Base-by-base conservation (phyloP, 2,797 vertebrate species). In the Amazona finschi region DNA sequence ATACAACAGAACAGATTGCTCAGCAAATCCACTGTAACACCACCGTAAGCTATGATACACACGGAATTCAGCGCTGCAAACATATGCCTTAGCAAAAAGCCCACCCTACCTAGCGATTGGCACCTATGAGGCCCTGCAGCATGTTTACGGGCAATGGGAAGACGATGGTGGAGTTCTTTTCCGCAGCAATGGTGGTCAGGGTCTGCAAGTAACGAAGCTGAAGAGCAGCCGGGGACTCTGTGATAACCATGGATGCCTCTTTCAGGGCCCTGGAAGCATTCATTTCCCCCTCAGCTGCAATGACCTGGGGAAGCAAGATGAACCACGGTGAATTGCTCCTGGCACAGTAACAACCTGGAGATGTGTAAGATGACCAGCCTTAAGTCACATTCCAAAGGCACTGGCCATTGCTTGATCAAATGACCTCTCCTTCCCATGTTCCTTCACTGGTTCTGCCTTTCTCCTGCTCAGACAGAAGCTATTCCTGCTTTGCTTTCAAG, bases 171-270 rank as follows among this genome's bases (percentile, higher is more conserved):
- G 99, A 99, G 96, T 99, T 99, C 94, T 99, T 99, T 96, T 99
- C 99, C 0, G 99, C 98, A 0, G 99, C 99, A 8, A 99, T 99
- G 95, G 99, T 99, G 98, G 98, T 99, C 94, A 99, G 97, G 38
- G 99, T 99, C 98, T 99, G 99, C 52, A 99, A 98, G 95, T 99
- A 99, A 27, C 99, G 98, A 52, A 99, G 99, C 98, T 99, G 99
- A 44, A 99, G 98, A 46, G 98, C 99, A 0, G 99, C 99, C 0
- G 99, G 99, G 20, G 99, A 99, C 97, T 99, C 99, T 0, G 98
- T 97, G 70, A 99, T 99, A 62, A 99, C 99, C 30, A 99, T 98
- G 15, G 99, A 98, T 1, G 99, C 99, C 96, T 99, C 99, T 88
- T 99, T 99, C 93, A 99, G 98, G 0, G 99, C 99, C 43, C 99